phyloP scores from a whole-genome alignment of 2,797 vertebrate genomes.

The Pseudomugil tenellus region DNA sequence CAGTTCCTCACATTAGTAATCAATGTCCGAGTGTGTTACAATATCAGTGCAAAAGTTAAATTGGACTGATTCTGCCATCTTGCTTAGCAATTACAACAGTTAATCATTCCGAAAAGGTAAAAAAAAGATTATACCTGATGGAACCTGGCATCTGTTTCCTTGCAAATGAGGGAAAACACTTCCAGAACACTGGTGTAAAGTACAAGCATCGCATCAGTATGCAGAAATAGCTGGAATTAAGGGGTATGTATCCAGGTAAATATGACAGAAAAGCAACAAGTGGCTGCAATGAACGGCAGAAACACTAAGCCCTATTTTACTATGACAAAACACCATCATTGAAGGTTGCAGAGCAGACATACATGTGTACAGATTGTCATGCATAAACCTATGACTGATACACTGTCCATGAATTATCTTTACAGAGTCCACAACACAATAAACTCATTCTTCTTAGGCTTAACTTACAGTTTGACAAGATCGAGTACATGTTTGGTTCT shows the following conservation, averaged over 20 bases:
- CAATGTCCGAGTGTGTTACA: background rate
- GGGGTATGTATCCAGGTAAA: slow-evolving; percentile 44
- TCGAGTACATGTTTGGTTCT: slow-evolving; percentile 25
- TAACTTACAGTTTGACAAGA: slow-evolving; percentile 28
- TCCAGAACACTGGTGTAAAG: slow-evolving; percentile 45
- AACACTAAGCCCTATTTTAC: slow-evolving; percentile 61
- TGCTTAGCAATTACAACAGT: background rate
- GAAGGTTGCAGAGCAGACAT: slow-evolving; percentile 65
- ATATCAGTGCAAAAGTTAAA: background rate
- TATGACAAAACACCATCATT: slow-evolving; percentile 67
- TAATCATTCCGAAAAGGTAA: background rate
- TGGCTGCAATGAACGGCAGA: slow-evolving; percentile 45
- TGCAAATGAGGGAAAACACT: slow-evolving; percentile 61
- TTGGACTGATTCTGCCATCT: background rate
- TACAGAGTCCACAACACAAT: slow-evolving; percentile 54
- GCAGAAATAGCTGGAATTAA: slow-evolving; percentile 34
- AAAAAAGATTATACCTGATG: background rate
- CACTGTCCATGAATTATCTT: slow-evolving; percentile 57
- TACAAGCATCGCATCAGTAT: slow-evolving; percentile 42
- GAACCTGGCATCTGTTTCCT: slow-evolving; percentile 4
- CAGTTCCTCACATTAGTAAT: background rate
- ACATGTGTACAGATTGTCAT: slow-evolving; percentile 87
- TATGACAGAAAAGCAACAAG: slow-evolving; percentile 30
- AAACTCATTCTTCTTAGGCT: slow-evolving; percentile 38
- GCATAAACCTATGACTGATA: slow-evolving; percentile 83